Evolutionary conservation across 2,113 vertebrate genomes (phyloP).

Genomic region (Macrotus californicus): DNA sequence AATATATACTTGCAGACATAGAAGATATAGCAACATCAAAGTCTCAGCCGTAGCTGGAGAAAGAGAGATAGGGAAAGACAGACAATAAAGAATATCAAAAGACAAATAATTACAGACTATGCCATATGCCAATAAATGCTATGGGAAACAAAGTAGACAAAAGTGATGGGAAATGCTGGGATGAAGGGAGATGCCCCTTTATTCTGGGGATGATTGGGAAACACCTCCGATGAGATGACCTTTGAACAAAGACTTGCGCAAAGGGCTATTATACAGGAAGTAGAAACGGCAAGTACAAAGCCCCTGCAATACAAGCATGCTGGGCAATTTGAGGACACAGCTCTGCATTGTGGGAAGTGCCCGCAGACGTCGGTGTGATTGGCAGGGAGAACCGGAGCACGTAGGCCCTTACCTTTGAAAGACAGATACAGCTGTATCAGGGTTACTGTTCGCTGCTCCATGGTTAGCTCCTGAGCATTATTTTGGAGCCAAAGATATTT

Average conservation of each 20-base stretch:
- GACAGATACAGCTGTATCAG: neutral
- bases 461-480: neutral
- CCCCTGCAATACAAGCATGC: neutral
- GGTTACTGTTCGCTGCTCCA: neutral
- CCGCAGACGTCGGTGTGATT: neutral
- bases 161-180: neutral
- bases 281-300: neutral
- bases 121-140: neutral
- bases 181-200: neutral
- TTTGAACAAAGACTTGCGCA: neutral
- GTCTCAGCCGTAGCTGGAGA: neutral
- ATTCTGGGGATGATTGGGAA: neutral
- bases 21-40: neutral
- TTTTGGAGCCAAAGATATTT: neutral
- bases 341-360: neutral
- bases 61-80: neutral
- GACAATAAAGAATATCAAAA: neutral
- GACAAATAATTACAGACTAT: neutral
- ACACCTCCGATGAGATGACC: neutral
- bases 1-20: neutral
- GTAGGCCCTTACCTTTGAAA: neutral
- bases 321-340: neutral
- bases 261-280: neutral
- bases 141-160: neutral
- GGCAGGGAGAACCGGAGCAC: neutral